Evolutionary conservation across 1,140 invertebrate species (phyloP), one percentile per base, ranked within the genome.

Genomic region (Heliconius melpomene): DNA sequence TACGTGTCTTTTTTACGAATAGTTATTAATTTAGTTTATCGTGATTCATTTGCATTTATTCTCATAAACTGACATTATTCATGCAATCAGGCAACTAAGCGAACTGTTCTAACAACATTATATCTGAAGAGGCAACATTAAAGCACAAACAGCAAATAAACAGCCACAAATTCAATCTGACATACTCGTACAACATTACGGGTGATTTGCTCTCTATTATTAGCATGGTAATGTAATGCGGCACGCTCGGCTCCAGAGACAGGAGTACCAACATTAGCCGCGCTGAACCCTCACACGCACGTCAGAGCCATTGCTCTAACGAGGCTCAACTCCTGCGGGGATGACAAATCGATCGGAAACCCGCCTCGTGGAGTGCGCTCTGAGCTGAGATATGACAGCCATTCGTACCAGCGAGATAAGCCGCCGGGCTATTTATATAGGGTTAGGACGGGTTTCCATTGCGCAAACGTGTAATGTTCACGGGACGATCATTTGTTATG

Each of bases 371-470:
- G 72, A 79, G 77, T 78, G 52, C 72, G 77, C 71, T 72, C 66
- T 77, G 73, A 78, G 72, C 77, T 79, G 77, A 79, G 77, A 79
- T 79, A 79, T 79, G 77, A 79, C 77, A 79, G 54, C 77, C 77
- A 79, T 79, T 79, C 77, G 77, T 79, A 74, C 71, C 70, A 79
- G 75, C 71, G 77, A 79, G 77, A 79, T 79, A 79, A 79, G 77
- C 77, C 72, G 77, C 13, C 72, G 54, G 66, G 77, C 72, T 79
- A 79, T 79, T 79, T 79, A 79, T 79, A 79, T 79, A 52, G 77
- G 73, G 32, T 74, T 29, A 72, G 71, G n/a, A 2, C 36, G 18
- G 5, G 71, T 72, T 72, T 72, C 71, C 71, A 72, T 72, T 72
- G 7, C 8, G 32, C 32, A 3, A 6, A 23, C 26, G n/a, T 66